phyloP scores from a whole-genome alignment of 1,140 invertebrate genomes.

The Phenacoccus solenopsis region DNA sequence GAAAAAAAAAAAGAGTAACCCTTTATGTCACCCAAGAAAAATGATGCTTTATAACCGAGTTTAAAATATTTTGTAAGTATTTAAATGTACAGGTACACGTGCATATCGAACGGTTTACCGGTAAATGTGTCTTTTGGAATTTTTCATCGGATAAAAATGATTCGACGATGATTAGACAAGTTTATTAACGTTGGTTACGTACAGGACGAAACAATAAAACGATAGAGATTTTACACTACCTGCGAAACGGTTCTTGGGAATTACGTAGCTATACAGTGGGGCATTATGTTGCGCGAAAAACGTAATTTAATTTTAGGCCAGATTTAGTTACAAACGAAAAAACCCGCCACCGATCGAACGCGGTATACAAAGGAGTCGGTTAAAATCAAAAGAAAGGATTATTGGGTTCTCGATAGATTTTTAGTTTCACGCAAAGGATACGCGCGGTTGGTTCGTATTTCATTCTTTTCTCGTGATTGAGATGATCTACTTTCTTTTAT shows the following conservation, averaged over 20 bases:
- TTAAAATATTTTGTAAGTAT: neutral
- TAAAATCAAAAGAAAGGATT: neutral
- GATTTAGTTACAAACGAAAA: too few relatives aligned
- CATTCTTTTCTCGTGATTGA: neutral
- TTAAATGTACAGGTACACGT: too few relatives aligned
- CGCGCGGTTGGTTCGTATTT: neutral
- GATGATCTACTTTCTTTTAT: too few relatives aligned
- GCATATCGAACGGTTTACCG: neutral
- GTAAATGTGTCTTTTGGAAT: too few relatives aligned
- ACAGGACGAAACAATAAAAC: neutral
- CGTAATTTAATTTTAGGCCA: neutral
- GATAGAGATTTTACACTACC: too few relatives aligned
- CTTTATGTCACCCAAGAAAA: neutral
- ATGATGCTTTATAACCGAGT: neutral
- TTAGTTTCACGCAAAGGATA: too few relatives aligned
- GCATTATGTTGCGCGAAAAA: neutral
- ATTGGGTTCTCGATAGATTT: neutral
- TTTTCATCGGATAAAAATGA: neutral
- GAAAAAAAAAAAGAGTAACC: neutral
- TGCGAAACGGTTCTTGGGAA: too few relatives aligned
- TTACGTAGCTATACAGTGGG: too few relatives aligned
- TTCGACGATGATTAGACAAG: neutral
- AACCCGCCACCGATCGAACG: neutral
- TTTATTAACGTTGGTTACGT: neutral
- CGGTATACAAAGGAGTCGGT: neutral